Base-by-base conservation (phyloP, 1,140 invertebrate genomes). In the Oreohelix idahoensis region DNA sequence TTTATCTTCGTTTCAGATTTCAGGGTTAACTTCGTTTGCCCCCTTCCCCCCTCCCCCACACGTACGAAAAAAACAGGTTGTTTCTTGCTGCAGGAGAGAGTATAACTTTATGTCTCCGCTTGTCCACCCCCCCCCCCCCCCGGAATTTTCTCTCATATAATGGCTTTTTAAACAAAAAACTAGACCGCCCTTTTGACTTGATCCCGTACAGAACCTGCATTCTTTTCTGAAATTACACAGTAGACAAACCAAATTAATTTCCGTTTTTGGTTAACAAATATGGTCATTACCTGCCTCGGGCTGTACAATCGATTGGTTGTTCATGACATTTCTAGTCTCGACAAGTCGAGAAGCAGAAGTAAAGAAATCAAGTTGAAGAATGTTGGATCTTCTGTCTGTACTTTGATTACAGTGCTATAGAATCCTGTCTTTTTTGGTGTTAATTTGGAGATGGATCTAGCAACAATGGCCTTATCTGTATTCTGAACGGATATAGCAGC, bases 231-330 rank as follows among this genome's bases (percentile, higher is more conserved):
- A 58, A 58, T 58, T 58, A 4, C 5, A 58, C 53, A 58, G 26
- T 58, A 58, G 53, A 58, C 53, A 58, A 20, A n/a, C 5, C 63
- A 11, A 11, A 66, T 66, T 66, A 66, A 29, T 66, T 66, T 35
- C 63, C 29, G n/a, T 4, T 66, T 66, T 66, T 66, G 63, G n/a
- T 66, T 66, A 66, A 66, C 63, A 66, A 66, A 66, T 35, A 32
- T 13, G 5, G 29, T 32, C 63, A 8, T 66, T 29, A 66, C 23
- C 63, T 23, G 63, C 53, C 53, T 35, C 5, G 11, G 5, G 63
- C 5, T 15, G n/a, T 66, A 66, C 63, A 66, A 66, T 66, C n/a
- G 63, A 10, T 66, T 2, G n/a, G 8, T n/a, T 66, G 63, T 66
- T 66, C n/a, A 2, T 4, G 29, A 32, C n/a, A 29, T 66, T 32